These are phyloP conservation scores for Capitulum mitella DNA, from an alignment of 2,888 invertebrate species.

Conservation along the genomic window DNA sequence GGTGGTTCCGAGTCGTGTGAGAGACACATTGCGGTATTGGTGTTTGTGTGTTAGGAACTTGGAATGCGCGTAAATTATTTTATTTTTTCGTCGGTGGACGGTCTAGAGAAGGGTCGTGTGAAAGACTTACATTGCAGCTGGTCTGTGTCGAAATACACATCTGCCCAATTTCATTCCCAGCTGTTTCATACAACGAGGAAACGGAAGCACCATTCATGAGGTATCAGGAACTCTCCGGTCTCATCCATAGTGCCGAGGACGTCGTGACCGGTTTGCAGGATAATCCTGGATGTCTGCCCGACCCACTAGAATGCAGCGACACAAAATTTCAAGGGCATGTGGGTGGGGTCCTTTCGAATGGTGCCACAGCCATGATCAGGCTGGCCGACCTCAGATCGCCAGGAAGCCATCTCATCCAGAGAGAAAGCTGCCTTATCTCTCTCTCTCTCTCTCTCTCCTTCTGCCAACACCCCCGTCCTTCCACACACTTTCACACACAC, in stretches of 20 bases:
- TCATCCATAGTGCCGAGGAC: not conserved
- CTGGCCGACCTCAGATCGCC: too few relatives aligned
- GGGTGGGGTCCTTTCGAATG: too few relatives aligned
- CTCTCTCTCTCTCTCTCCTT: too few relatives aligned
- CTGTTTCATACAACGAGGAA: not conserved
- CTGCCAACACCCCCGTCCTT: too few relatives aligned
- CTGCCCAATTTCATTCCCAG: not conserved
- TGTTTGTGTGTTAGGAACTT: not conserved
- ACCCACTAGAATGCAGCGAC: not conserved
- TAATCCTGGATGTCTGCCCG: not conserved
- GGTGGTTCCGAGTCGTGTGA: not conserved
- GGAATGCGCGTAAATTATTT: not conserved
- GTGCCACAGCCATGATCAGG: too few relatives aligned
- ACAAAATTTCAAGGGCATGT: too few relatives aligned
- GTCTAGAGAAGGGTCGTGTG: not conserved
- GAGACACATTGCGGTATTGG: not conserved
- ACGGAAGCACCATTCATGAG: too few relatives aligned
- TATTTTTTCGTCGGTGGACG: conserved; percentile 8
- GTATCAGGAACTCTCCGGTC: not conserved
- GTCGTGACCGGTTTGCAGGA: not conserved
- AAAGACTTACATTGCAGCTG: not conserved
- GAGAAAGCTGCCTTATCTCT: too few relatives aligned
- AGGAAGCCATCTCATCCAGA: too few relatives aligned
- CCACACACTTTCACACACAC: too few relatives aligned
- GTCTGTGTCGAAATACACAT: conserved; percentile 10